phyloP scores from a whole-genome alignment of 2,888 invertebrate species.

The Caradrina kadenii region DNA sequence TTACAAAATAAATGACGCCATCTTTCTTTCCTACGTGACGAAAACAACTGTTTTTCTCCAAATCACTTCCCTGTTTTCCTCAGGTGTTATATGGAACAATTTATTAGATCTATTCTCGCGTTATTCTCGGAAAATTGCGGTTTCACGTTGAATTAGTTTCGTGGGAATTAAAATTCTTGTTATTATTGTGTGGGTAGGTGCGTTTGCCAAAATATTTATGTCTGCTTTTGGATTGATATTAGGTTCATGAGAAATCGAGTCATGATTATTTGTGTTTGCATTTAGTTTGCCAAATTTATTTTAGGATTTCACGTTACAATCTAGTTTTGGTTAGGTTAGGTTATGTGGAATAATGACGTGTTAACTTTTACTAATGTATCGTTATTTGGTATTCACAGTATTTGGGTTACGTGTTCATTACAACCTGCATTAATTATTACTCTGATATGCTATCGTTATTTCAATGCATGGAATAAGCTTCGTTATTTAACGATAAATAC shows the following conservation, averaged over 20 bases:
- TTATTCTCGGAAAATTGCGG: slow-evolving; percentile 55
- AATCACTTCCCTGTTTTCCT: slow-evolving; percentile 69
- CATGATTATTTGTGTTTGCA: slow-evolving; percentile 30
- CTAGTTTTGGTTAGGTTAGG: background rate
- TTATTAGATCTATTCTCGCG: slow-evolving; percentile 69
- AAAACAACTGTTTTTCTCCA: slow-evolving; percentile 46
- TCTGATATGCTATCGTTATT: too few species aligned
- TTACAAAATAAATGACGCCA: slow-evolving; percentile 79
- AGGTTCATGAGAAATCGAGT: slow-evolving; percentile 13
- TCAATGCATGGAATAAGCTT: too few species aligned
- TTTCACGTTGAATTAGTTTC: slow-evolving; percentile 22
- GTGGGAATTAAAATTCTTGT: slow-evolving; percentile 23
- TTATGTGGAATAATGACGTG: background rate
- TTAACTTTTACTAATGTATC: background rate
- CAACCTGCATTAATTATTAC: too few species aligned
- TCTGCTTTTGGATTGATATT: slow-evolving; percentile 45
- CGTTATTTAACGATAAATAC: too few species aligned
- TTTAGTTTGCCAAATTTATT: slow-evolving; percentile 19
- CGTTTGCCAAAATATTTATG: slow-evolving; percentile 59
- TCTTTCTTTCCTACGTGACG: slow-evolving; percentile 82
- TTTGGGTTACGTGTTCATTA: too few species aligned
- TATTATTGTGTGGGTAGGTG: slow-evolving; percentile 18
- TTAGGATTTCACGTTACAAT: background rate
- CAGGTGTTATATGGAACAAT: slow-evolving; percentile 77
- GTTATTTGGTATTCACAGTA: too few species aligned